phyloP scores from a whole-genome alignment of 2,888 invertebrate species.

The Caenorhabditis auriculariae region DNA sequence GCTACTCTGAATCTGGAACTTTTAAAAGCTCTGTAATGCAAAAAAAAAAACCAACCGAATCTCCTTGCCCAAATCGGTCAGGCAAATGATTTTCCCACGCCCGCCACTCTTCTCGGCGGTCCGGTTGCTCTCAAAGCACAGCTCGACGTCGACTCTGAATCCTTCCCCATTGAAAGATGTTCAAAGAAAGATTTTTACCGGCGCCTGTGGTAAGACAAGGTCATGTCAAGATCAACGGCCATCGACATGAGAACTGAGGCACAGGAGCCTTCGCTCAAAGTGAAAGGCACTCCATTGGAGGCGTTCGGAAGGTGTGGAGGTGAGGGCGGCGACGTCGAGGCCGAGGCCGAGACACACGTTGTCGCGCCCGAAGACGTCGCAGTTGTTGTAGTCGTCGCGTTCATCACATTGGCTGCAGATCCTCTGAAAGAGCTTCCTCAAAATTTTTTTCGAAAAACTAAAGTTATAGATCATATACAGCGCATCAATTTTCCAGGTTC shows the following conservation, averaged over 20 bases:
- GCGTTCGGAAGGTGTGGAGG: slow-evolving; percentile 17
- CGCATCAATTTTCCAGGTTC: too few relatives aligned
- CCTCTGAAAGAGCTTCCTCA: not conserved
- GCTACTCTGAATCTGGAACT: too few relatives aligned
- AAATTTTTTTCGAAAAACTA: too few relatives aligned
- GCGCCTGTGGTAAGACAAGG: slow-evolving; percentile 48
- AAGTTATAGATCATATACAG: too few relatives aligned
- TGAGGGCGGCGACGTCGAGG: slow-evolving; percentile 8
- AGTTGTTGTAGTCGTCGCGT: not conserved
- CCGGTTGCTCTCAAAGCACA: slow-evolving; percentile 52
- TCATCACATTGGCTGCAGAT: slow-evolving; percentile 1
- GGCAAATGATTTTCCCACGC: slow-evolving; percentile 43
- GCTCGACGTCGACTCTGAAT: slow-evolving; percentile 42
- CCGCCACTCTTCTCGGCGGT: slow-evolving; percentile 52
- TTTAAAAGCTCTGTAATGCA: too few relatives aligned
- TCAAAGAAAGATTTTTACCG: slow-evolving; percentile 2
- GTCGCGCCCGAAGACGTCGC: not conserved
- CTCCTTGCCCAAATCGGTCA: slow-evolving; percentile 42
- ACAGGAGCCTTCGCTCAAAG: slow-evolving; percentile 41
- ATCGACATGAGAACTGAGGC: slow-evolving; percentile 48
- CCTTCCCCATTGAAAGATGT: not conserved
- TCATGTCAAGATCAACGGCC: slow-evolving; percentile 53
- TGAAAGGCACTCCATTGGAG: slow-evolving; percentile 25
- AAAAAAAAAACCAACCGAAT: slow-evolving; percentile 29
- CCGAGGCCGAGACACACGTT: slow-evolving; percentile 7